These are phyloP conservation scores for Colaptes auratus DNA, from an alignment of 2,113 vertebrate genomes.

Conservation along the genomic window DNA sequence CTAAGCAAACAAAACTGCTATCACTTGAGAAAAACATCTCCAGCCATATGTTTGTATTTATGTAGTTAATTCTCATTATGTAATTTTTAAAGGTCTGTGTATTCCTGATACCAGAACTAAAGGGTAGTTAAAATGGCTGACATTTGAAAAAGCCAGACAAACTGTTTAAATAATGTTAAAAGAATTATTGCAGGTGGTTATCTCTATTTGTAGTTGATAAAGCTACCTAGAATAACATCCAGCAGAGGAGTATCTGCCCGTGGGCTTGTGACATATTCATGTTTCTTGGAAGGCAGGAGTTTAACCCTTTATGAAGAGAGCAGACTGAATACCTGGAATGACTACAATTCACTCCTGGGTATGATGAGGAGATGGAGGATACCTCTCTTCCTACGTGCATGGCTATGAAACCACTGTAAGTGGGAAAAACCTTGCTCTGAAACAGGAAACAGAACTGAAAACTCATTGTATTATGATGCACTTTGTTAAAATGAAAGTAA, in stretches of 20 bases:
- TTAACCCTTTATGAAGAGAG: constrained; percentile 5
- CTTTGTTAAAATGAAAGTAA: not conserved
- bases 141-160: not conserved
- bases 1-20: not conserved
- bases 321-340: not conserved
- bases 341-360: not conserved
- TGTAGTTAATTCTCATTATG: not conserved
- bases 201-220: constrained; percentile 65
- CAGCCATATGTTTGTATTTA: not conserved
- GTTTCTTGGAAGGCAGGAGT: constrained; percentile 18
- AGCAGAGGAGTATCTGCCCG: constrained; percentile 10
- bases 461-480: not conserved
- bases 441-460: not conserved
- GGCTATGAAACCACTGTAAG: not conserved
- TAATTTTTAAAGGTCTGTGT: not conserved
- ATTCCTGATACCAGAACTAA: not conserved
- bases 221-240: constrained; percentile 10
- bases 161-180: constrained; percentile 45
- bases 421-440: not conserved
- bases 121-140: not conserved
- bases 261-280: constrained; percentile 5
- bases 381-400: fast-evolving
- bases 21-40: not conserved
- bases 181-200: constrained; percentile 41
- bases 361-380: not conserved